These are phyloP conservation scores for Papilio protenor DNA, from an alignment of 2,888 invertebrate genomes.

Conservation along the genomic window DNA sequence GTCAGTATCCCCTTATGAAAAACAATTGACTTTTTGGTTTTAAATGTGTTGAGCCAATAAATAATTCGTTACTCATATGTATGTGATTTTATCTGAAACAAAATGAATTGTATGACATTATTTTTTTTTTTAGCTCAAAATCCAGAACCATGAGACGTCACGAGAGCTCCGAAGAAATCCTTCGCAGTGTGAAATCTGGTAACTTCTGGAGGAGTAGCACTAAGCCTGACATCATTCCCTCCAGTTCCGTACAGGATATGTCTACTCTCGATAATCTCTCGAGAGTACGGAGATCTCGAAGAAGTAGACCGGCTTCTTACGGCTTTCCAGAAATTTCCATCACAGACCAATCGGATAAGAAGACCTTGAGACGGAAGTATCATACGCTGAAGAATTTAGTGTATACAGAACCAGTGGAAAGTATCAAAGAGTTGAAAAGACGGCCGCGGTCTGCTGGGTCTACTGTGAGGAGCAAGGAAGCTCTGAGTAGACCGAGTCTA, in stretches of 20 bases:
- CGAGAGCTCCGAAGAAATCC: conserved; percentile 73
- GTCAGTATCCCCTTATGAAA: too few species aligned
- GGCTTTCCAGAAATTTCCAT: conserved; percentile 79
- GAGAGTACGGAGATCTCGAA: conserved; percentile 63
- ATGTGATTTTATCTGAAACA: conserved; percentile 13
- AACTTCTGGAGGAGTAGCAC: conserved; percentile 74
- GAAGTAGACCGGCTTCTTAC: conserved; percentile 65
- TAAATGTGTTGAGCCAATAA: background rate
- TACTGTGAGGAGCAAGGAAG: conserved; percentile 72
- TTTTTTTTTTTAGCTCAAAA: conserved; percentile 52
- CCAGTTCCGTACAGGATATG: conserved; percentile 60
- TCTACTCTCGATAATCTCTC: conserved; percentile 56
- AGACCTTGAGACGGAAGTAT: conserved; percentile 61
- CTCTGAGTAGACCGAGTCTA: conserved; percentile 73
- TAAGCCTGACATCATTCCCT: conserved; percentile 77
- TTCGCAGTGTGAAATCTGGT: conserved; percentile 72
- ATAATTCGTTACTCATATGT: conserved; percentile 13
- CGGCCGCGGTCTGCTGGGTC: conserved; percentile 78
- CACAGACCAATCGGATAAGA: conserved; percentile 70
- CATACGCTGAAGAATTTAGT: conserved; percentile 71
- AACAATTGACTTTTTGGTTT: background rate
- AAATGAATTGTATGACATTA: background rate
- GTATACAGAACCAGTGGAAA: conserved; percentile 76
- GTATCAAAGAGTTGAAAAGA: conserved; percentile 68
- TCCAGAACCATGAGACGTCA: conserved; percentile 61